Percentiles rank a stretch among this genome's conserved stretches.
phyloP scores from a whole-genome alignment of 2,113 vertebrate species.

The Callochromis pleurospilus region DNA sequence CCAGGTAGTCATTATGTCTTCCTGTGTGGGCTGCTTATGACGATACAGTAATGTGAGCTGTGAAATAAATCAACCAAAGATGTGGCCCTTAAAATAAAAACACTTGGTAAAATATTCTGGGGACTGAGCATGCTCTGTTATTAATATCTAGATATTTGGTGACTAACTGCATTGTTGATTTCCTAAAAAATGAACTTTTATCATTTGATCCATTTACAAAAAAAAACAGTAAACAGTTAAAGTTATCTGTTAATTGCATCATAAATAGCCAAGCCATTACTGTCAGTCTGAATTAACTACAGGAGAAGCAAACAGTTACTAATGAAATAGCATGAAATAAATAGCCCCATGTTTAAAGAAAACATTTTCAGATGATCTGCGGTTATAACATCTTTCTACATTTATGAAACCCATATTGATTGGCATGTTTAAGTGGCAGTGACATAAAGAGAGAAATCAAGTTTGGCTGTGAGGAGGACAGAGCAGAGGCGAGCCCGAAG shows the following conservation, averaged over 20 bases:
- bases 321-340: not conserved
- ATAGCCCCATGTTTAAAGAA: not conserved
- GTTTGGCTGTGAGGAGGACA: not conserved
- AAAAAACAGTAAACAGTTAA: not conserved
- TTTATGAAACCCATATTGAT: not conserved
- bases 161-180: not conserved
- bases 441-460: not conserved
- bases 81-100: not conserved
- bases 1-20: not conserved
- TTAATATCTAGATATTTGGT: not conserved
- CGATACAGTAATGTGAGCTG: not conserved
- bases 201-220: not conserved
- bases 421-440: not conserved
- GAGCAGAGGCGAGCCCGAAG: not conserved
- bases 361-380: not conserved
- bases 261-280: not conserved
- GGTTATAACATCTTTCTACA: not conserved
- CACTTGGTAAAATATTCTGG: not conserved
- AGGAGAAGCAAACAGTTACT: not conserved
- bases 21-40: not conserved
- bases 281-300: not conserved
- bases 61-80: not conserved
- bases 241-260: not conserved
- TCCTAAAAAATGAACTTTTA: not conserved
- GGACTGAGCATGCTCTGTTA: not conserved